Base-by-base conservation (phyloP, 2,113 vertebrate genomes). In the Chaenocephalus aceratus region DNA sequence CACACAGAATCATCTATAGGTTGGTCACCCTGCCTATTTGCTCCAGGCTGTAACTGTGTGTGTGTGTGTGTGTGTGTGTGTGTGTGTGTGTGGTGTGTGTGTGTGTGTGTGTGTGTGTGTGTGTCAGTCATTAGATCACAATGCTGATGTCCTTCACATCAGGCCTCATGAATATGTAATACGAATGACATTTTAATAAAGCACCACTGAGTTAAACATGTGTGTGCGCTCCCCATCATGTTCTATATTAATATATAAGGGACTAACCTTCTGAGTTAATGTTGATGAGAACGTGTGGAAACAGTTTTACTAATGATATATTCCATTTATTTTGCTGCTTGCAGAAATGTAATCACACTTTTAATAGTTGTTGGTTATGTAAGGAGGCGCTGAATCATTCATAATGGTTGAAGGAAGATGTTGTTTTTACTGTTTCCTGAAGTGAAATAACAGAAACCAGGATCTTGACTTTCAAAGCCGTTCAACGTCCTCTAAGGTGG, bases 121-220 rank as follows among this genome's bases (percentile, higher is more conserved):
- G 63, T 23, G 45, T 13, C 16, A 4, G 36, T 34, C 11, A 10
- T 11, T 6, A 69, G 72, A 76, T 87, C 73, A 64, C 52, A 8
- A 51, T 52, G 41, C 75, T 80, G 77, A 87, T 89, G 85, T 84
- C 76, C 79, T 83, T 76, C 75, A 59, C 80, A 77, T 80, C 73
- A 59, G 58, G 51, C 61, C 67, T 89, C 84, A 91, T 91, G 76
- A 93, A 90, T 91, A 91, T 91, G 58, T 72, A 84, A 83, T 34
- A 18, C 1, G 59, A 15, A n/a, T 84, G 89, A 86, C 76, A 86
- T 82, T 86, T 86, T 89, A 84, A 90, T 90, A 58, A 88, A 87
- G 79, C 72, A 59, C 73, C 58, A 18, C 77, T 46, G 79, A 82
- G 60, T 69, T 72, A 59, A 77, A 70, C 56, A 10, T 60, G 16